Evolutionary conservation across 2,888 invertebrate species (phyloP), one percentile per base, ranked within the genome.

Genomic region (Teinopalpus imperialis): DNA sequence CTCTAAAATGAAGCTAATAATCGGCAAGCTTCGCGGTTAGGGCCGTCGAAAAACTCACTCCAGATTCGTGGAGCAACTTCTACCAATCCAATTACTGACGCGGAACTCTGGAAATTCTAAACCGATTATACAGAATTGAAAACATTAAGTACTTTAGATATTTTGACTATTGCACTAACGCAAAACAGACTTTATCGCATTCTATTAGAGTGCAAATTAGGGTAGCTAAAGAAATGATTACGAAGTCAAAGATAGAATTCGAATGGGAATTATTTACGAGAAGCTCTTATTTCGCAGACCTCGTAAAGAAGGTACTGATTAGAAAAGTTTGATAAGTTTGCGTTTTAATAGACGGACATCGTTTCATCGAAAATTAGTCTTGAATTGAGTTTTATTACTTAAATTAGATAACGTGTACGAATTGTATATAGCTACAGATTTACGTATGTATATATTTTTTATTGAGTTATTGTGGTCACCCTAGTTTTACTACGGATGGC

Each of bases 121-220:
- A 87, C 86, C 87, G 87, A 87, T 87, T 87, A 87, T 83, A 81
- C 82, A 73, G 81, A 87, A 87, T 87, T 86, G 86, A 87, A 87
- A 86, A 86, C 86, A 86, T 86, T 86, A 87, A 85, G 86, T 81
- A 87, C 83, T 81, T 76, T 69, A 78, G 72, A 76, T 74, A 81
- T 81, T 81, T 72, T 57, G 57, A 57, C 48, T 62, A 56, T 53
- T 53, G 59, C 45, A 53, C 41, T 63, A 59, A 51, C 53, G 66
- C 51, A 80, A 68, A 75, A 61, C 61, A 66, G 62, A 69, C 81
- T 73, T 73, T 83, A 79, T 68, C 56, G 41, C 59, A 44, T 48
- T 43, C 20, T 27, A 53, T 68, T 64, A 63, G 70, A 66, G 59
- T 65, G 54, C 69, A 70, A 73, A 73, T 66, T 49, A 13, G 53